phyloP scores from a whole-genome alignment of 1,140 invertebrate species.

The Platorchestia sp. region DNA sequence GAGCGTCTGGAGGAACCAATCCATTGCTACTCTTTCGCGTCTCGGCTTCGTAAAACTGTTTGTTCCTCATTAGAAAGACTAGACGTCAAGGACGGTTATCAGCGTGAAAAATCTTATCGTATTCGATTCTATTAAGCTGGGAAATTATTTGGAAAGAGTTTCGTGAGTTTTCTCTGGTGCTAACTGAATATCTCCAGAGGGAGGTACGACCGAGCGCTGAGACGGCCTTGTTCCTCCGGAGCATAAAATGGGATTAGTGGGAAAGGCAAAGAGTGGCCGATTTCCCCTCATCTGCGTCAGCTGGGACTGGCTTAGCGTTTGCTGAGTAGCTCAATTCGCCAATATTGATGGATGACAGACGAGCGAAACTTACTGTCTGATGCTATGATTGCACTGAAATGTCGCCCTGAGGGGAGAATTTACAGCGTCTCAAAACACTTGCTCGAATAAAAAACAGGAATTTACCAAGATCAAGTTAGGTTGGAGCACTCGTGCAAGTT shows the following conservation, averaged over 20 bases:
- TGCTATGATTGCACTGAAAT: background rate
- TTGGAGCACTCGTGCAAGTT: too few relatives aligned
- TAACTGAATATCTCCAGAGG: background rate
- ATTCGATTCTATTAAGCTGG: background rate
- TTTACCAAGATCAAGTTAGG: too few relatives aligned
- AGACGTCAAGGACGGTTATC: background rate
- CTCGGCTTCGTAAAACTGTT: background rate
- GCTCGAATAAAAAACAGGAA: too few relatives aligned
- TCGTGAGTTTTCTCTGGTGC: background rate
- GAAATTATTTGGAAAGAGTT: conserved; percentile 11
- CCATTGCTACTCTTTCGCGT: background rate
- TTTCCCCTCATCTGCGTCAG: background rate
- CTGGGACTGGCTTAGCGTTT: background rate
- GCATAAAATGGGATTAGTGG: background rate
- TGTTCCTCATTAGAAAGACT: background rate
- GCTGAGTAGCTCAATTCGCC: background rate
- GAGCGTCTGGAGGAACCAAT: background rate
- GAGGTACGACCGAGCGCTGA: too few relatives aligned
- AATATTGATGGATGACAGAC: background rate
- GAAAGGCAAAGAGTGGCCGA: background rate
- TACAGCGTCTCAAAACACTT: too few relatives aligned
- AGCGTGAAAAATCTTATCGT: background rate
- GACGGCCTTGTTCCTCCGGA: background rate
- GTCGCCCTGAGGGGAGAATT: background rate
- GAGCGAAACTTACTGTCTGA: background rate